These are phyloP conservation scores for Dallia pectoralis DNA, from an alignment of 2,797 vertebrate species.

Conservation along the genomic window DNA sequence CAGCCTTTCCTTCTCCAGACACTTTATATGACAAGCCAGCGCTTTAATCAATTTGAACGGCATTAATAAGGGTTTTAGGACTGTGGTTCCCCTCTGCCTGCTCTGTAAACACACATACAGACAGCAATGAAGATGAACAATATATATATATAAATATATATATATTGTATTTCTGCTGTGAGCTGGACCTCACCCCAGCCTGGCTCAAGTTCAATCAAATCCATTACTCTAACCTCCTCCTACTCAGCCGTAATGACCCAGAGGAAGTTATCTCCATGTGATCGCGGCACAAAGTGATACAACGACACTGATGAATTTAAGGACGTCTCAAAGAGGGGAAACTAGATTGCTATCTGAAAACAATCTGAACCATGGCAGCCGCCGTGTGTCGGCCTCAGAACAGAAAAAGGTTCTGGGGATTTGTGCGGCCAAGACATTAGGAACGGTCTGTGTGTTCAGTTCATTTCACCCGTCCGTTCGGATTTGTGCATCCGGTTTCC, in stretches of 20 bases:
- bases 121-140: slow-evolving; percentile 51
- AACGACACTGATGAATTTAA: slow-evolving; percentile 23
- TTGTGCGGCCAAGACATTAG: slow-evolving; percentile 1
- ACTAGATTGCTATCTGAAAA: slow-evolving; percentile 30
- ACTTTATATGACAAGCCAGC: background rate
- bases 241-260: slow-evolving; percentile 16
- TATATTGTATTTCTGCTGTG: slow-evolving; percentile 11
- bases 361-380: slow-evolving; percentile 18
- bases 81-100: background rate
- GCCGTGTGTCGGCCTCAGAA: slow-evolving; percentile 25
- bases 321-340: slow-evolving; percentile 6
- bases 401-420: slow-evolving; percentile 28
- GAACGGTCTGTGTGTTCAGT: slow-evolving; percentile 10
- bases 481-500: background rate
- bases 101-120: slow-evolving; percentile 34
- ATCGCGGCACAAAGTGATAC: slow-evolving; percentile 27
- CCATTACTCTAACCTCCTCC: slow-evolving; percentile 24
- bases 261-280: slow-evolving; percentile 26
- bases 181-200: slow-evolving; percentile 19
- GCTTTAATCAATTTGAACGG: slow-evolving; percentile 32
- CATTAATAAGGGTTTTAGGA: slow-evolving; percentile 26
- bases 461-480: background rate
- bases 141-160: too few relatives aligned
- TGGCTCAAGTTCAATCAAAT: slow-evolving; percentile 42
- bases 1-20: background rate